Conservation (phyloP, 2,113 vertebrate genomes). For the Melanostigma gelatinosum region DNA sequence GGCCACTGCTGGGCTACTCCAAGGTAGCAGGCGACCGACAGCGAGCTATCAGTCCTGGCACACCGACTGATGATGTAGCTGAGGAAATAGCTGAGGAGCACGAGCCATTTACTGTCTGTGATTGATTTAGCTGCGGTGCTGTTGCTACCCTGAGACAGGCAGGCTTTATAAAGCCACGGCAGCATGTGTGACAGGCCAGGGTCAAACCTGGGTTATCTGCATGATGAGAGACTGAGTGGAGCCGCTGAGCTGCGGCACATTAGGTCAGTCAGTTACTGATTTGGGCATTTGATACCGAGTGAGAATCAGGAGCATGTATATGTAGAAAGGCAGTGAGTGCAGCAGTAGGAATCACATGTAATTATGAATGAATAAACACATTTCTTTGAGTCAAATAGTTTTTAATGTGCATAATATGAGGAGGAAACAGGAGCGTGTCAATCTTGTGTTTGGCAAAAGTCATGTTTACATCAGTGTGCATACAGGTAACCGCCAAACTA, state of each 20-base stretch:
- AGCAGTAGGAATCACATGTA: background rate
- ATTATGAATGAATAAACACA: background rate
- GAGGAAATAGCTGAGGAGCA: constrained; percentile 67
- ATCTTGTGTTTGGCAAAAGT: background rate
- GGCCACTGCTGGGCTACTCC: constrained; percentile 2
- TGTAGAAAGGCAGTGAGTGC: background rate
- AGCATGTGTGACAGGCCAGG: constrained; percentile 32
- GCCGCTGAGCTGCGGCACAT: constrained; percentile 9
- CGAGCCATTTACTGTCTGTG: constrained; percentile 63
- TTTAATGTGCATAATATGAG: background rate
- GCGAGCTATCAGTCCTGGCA: constrained; percentile 56
- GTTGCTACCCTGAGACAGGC: constrained; percentile 58
- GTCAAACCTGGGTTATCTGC: constrained; percentile 26
- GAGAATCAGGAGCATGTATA: constrained; percentile 4
- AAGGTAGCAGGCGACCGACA: constrained; percentile 51
- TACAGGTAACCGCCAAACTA: background rate
- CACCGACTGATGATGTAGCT: constrained; percentile 57
- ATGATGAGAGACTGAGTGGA: constrained; percentile 16
- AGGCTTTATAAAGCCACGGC: constrained; percentile 42
- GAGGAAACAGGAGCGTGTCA: background rate
- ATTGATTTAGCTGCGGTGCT: constrained; percentile 60
- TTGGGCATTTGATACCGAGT: constrained; percentile 7
- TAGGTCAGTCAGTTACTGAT: constrained; percentile 24
- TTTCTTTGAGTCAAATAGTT: background rate
- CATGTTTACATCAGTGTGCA: background rate